Base-by-base conservation (phyloP, 1,140 invertebrate genomes). In the Drosophila mauritiana region DNA sequence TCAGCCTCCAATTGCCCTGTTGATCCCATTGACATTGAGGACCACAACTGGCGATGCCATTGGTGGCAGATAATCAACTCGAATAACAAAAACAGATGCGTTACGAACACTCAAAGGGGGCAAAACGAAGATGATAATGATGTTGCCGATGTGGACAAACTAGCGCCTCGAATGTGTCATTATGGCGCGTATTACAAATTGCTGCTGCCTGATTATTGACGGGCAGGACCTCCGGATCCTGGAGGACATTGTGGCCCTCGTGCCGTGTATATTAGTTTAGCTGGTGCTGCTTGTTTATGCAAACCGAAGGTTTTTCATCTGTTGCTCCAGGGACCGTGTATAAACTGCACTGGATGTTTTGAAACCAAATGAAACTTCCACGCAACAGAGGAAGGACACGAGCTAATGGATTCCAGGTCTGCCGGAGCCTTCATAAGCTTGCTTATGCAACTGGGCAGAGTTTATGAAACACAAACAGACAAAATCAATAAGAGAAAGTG, bases 61-160 rank as follows among this genome's bases (percentile, higher is more conserved):
- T 57, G 72, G 62, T 58, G 58, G 20, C 48, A 49, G 64, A 68
- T 80, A 85, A 85, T 85, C 82, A 86, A 65, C 67, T 85, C 55
- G 63, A 43, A 57, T 76, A 78, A 62, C 63, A 56, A 85, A 73
- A 73, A 48, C 42, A 73, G 49, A 59, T 48, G 36, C 57, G 73
- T 43, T 45, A 17, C 31, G 12, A n/a, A 1, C 15, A 36, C 17
- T n/a, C 25, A 13, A 12, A 22, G 10, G 40, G 31, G 6, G 36
- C 34, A n/a, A 11, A 7, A 17, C 6, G 5, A 15, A 1, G 15
- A 8, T 17, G 40, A 12, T 70, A 70, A 85, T 85, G 68, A 81
- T 86, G 78, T 74, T 72, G 78, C 42, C 42, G 64, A 59, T 63
- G 74, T 52, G 40, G 31, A 73, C 43, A 69, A 55, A 64, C 59